These are phyloP conservation scores for Chiloscyllium plagiosum DNA, from an alignment of 2,113 vertebrate genomes.

Conservation along the genomic window DNA sequence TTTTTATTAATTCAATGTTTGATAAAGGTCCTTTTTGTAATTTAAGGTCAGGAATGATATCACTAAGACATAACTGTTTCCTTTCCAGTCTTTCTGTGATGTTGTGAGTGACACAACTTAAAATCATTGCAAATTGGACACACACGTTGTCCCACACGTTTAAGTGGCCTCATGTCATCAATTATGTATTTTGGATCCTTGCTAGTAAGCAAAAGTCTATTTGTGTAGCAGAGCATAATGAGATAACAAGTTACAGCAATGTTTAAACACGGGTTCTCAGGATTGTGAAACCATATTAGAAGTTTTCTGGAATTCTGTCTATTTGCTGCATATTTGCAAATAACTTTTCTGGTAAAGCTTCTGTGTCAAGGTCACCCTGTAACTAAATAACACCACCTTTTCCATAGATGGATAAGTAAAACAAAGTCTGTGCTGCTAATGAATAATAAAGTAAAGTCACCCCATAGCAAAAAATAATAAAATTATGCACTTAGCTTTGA, in stretches of 20 bases:
- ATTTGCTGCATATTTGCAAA: background rate
- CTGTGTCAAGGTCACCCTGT: constrained; percentile 2
- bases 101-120: background rate
- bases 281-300: background rate
- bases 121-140: background rate
- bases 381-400: background rate
- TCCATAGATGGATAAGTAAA: background rate
- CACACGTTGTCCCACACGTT: background rate
- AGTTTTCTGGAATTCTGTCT: background rate
- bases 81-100: background rate
- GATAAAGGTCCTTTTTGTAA: background rate
- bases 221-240: background rate
- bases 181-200: background rate
- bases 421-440: background rate
- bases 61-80: background rate
- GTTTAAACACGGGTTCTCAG: background rate
- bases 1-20: background rate
- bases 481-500: background rate
- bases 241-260: constrained; percentile 6
- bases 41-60: background rate
- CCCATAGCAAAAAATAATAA: background rate
- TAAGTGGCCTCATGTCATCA: background rate
- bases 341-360: background rate
- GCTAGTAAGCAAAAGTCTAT: background rate
- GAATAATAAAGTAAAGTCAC: background rate